Evolutionary conservation across 2,797 vertebrate species (phyloP), one percentile per base, ranked within the genome.

Genomic region (Takifugu rubripes): DNA sequence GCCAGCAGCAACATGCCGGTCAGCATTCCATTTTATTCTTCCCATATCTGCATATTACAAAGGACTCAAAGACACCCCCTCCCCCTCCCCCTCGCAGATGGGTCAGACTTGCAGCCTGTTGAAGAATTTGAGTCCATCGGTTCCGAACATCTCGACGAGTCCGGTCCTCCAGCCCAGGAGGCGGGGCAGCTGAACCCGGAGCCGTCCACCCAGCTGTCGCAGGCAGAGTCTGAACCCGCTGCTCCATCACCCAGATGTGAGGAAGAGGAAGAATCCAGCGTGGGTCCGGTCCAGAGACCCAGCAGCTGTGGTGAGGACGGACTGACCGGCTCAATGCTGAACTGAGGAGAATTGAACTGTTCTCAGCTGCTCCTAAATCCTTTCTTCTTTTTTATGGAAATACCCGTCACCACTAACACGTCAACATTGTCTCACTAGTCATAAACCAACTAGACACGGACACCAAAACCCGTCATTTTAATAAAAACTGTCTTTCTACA

Each of bases 1-100:
- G 93, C 67, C 86, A 90, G 62, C 90, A 92, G 70, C 80, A 92
- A 66, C 72, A 54, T 3, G 17, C 17, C 1, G 46, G 46, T 48
- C 10, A 21, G 46, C 2, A 25, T 4, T 2, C 12, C 6, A 46
- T n/a, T 7, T 10, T 46, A 17, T n/a, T 6, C n/a, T 17, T 45
- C 44, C 6, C 16, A 5, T 21, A 21, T 1, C 5, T 11, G n/a
- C 8, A 25, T 11, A 48, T 21, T 11, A 21, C 3, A 48, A 12
- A 4, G 3, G 45, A 24, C 3, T 5, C 46, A 25, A 24, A 5
- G 17, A 8, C 17, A 7, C 16, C n/a, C 16, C 8, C 3, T 6
- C 8, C 16, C 17, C n/a, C 17, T 7, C 7, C 17, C 1, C 10
- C 31, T 5, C 31, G 1, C 42, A 85, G 83, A 73, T 27, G 52